Evolutionary conservation across 2,888 invertebrate species (phyloP), one percentile per base, ranked within the genome.

Genomic region (Ferdinandea cuprea): DNA sequence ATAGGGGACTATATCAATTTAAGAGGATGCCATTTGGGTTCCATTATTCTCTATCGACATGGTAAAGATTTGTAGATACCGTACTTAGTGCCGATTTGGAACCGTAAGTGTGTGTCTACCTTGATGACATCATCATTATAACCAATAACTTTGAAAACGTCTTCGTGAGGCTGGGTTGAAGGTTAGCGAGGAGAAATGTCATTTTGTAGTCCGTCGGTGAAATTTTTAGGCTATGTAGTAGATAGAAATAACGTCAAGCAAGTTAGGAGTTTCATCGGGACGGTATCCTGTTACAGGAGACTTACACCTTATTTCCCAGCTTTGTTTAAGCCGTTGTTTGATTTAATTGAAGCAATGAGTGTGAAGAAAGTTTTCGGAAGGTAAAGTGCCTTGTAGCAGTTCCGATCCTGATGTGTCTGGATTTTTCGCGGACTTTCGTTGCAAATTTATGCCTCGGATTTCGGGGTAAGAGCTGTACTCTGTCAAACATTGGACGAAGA

Each of bases 361-460:
- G 56, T 19, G 46, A 46, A n/a, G 46, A 46, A 2, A 19, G 46
- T n/a, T 46, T 46, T 21, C 3, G 21, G n/a, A 21, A 46, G 21
- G 46, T 21, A 13, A 11, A 46, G 11, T 46, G 19, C 11, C 21
- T 46, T 1, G 19, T 46, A 6, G 7, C 46, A 13, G 72, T 25
- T 2, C 40, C 72, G 2, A 59, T 72, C 11, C 59, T 72, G 15
- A 72, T 42, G 9, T 59, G 50, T 50, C 61, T 52, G 52, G 59
- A 72, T 52, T 72, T 61, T 13, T 7, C 13, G n/a, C 4, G 42
- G n/a, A 40, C 50, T 1, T 52, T 52, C 11, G 61, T 72, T 5
- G 44, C 69, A 84, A 46, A 78, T 72, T 0, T 78, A 84, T 28
- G 73, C 63, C 8, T 83, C 83, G n/a, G 72, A 83, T 37, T 66